Evolutionary conservation across 2,888 invertebrate species (phyloP), one percentile per base, ranked within the genome.

Genomic region (Stenotaenia linearis): DNA sequence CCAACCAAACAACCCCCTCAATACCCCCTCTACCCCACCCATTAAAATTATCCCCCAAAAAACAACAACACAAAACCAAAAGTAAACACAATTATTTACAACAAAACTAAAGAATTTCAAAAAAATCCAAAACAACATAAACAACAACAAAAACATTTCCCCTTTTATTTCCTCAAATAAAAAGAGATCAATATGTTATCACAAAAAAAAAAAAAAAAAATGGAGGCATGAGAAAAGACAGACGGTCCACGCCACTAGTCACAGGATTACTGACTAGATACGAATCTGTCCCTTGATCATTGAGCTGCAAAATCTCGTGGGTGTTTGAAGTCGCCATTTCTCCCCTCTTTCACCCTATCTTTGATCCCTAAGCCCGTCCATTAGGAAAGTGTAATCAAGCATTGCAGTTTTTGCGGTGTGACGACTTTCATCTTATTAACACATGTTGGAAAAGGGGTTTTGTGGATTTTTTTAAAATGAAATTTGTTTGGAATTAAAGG

Each of bases 221-320:
- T 28, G 23, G 69, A 69, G 25, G 25, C 69, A 69, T 69, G 69
- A 69, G 69, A 69, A 69, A 69, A 69, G 69, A 28, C 69, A 69
- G 69, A 69, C 69, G 69, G 69, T 69, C 69, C 69, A 69, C 69
- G 69, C 69, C 69, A 69, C 69, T 69, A 69, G 69, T 69, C 69
- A 69, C 69, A 28, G 69, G 69, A 69, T 69, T 69, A 69, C 69
- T 69, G 69, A 69, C 69, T 69, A 45, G 69, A 69, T 69, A 28
- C 69, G 69, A 69, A 69, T 69, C 69, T 69, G 69, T 69, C 69
- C 69, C 69, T 69, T 69, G 69, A 69, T 69, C 69, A 69, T 28
- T 28, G 25, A 69, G 69, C 69, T 28, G 69, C 23, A 69, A 69
- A 69, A 69, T 69, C 69, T 69, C 69, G 69, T 69, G 69, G 69